phyloP scores from a whole-genome alignment of 1,140 invertebrate genomes.

The Drosophila rufa region DNA sequence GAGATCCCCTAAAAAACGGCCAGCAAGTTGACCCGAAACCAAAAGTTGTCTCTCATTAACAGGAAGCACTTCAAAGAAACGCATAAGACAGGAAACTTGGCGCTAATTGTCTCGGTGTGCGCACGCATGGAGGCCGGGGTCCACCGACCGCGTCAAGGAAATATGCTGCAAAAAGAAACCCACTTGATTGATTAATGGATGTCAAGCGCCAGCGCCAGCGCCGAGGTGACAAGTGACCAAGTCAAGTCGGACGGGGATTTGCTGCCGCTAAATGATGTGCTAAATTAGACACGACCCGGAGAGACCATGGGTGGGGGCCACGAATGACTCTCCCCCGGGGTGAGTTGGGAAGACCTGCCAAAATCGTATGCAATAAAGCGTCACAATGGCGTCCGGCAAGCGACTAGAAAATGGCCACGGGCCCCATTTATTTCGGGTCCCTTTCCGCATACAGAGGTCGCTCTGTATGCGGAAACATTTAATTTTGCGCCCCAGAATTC shows the following conservation, averaged over 20 bases:
- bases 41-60: conserved; percentile 59
- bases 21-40: conserved; percentile 8
- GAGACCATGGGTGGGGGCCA: conserved; percentile 1
- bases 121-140: conserved; percentile 13
- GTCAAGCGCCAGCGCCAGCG: conserved; percentile 64
- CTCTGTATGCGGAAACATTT: conserved; percentile 65
- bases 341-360: conserved; percentile 18
- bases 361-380: conserved; percentile 73
- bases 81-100: conserved; percentile 40
- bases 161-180: conserved; percentile 29
- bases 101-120: conserved; percentile 59
- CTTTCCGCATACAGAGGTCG: no score
- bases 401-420: conserved; percentile 66
- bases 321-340: neutral
- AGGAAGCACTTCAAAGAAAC: conserved; percentile 56
- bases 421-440: conserved; percentile 18
- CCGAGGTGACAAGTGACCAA: conserved; percentile 73
- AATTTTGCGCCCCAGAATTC: conserved; percentile 60
- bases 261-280: conserved; percentile 71
- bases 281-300: conserved; percentile 58
- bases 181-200: conserved; percentile 78
- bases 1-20: conserved; percentile 27
- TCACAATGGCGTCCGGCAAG: conserved; percentile 72
- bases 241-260: conserved; percentile 61
- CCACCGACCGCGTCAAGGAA: conserved; percentile 26